These are phyloP conservation scores for Cryptosula pallasiana DNA, from an alignment of 2,888 invertebrate species.

Conservation along the genomic window DNA sequence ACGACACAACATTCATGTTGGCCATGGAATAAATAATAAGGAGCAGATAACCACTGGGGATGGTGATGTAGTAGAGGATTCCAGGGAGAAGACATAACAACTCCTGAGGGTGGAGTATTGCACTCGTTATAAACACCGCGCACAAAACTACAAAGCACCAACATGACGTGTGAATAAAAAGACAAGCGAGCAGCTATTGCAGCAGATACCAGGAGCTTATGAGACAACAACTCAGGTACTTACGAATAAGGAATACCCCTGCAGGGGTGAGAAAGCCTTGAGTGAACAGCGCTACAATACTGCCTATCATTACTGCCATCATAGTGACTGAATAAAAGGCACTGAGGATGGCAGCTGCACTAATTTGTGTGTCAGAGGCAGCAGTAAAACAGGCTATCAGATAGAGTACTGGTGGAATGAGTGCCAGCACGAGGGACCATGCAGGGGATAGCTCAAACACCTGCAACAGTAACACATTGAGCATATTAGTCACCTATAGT, in stretches of 20 bases:
- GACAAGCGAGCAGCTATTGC: too few relatives aligned
- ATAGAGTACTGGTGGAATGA: constrained; percentile 32
- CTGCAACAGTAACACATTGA: too few relatives aligned
- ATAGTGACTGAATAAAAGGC: constrained; percentile 37
- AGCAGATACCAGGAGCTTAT: too few relatives aligned
- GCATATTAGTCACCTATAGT: too few relatives aligned
- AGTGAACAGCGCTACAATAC: constrained; percentile 32
- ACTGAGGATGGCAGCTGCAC: constrained; percentile 33
- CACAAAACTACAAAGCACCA: constrained; percentile 56
- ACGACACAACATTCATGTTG: constrained; percentile 85
- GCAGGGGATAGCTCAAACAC: constrained; percentile 77
- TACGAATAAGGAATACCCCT: constrained; percentile 33
- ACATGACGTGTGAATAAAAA: too few relatives aligned
- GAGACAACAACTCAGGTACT: too few relatives aligned
- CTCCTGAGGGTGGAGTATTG: constrained; percentile 90
- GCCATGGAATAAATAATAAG: constrained; percentile 85
- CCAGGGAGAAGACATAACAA: constrained; percentile 60
- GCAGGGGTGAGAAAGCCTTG: constrained; percentile 34
- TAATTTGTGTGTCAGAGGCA: constrained; percentile 69
- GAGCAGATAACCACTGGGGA: constrained; percentile 90
- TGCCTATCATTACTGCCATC: constrained; percentile 37
- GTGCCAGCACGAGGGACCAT: constrained; percentile 62
- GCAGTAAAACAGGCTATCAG: constrained; percentile 34
- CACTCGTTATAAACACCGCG: constrained; percentile 94
- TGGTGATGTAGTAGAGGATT: constrained; percentile 78